Evolutionary conservation across 1,140 invertebrate genomes (phyloP).

Genomic region (Drosophila kohkoa): DNA sequence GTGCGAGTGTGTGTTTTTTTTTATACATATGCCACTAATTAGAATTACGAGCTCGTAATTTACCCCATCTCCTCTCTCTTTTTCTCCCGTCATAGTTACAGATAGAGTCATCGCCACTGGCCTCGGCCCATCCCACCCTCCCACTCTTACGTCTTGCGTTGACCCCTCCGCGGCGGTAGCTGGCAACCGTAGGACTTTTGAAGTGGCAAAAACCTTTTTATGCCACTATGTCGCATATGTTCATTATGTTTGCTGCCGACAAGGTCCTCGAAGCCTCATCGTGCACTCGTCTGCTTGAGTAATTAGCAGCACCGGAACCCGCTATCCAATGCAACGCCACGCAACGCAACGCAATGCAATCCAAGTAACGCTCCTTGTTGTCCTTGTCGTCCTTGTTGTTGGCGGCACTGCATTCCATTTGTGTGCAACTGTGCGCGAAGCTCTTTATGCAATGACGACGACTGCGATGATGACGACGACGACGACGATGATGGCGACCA

Average conservation of each 20-base stretch:
- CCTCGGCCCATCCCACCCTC: constrained; percentile 31
- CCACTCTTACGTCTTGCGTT: constrained; percentile 7
- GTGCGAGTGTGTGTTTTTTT: constrained; percentile 4
- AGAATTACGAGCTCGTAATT: constrained; percentile 71
- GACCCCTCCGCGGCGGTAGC: constrained; percentile 16
- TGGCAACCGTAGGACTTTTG: constrained; percentile 38
- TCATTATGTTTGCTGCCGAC: constrained; percentile 78
- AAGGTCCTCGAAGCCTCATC: constrained; percentile 70
- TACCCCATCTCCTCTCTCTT: background rate
- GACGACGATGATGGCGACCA: constrained; percentile 20
- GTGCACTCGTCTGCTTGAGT: constrained; percentile 69
- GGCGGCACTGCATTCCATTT: constrained; percentile 41
- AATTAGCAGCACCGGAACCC: constrained; percentile 72
- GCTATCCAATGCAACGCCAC: constrained; percentile 29
- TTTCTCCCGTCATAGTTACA: background rate
- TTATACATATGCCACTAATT: constrained; percentile 75
- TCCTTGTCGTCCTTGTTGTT: constrained; percentile 46
- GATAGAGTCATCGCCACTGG: background rate
- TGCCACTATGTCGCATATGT: constrained; percentile 77
- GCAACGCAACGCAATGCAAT: constrained; percentile 56
- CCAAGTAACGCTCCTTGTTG: constrained; percentile 47
- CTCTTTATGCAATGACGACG: constrained; percentile 65
- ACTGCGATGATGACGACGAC: constrained; percentile 6
- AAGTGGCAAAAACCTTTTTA: constrained; percentile 67
- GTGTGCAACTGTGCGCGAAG: constrained; percentile 48